Evolutionary conservation across 2,113 vertebrate genomes (phyloP).

Genomic region (Pelodiscus sinensis): DNA sequence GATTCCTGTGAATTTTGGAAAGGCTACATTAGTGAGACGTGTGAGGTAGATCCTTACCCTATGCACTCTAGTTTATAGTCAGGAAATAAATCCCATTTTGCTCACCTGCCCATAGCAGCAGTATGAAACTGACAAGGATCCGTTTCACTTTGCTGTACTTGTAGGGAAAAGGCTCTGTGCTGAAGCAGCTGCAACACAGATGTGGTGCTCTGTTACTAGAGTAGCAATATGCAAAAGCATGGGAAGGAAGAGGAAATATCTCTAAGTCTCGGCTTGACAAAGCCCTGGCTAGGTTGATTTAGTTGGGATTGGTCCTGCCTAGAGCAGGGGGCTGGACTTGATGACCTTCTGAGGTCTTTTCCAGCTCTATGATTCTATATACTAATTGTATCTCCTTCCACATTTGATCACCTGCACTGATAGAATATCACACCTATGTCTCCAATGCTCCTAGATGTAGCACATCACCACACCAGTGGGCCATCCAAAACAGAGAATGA

Average conservation of each 20-base stretch:
- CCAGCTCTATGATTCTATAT: no score
- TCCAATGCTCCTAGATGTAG: not conserved
- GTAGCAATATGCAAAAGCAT: not conserved
- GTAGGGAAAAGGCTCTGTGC: not conserved
- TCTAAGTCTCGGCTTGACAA: no score
- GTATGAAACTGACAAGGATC: not conserved
- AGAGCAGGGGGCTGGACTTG: no score
- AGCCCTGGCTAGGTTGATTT: no score
- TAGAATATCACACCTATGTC: not conserved
- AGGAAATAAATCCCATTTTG: not conserved
- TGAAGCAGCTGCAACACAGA: not conserved
- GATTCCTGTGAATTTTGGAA: not conserved
- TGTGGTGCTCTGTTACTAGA: not conserved
- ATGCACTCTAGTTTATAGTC: not conserved
- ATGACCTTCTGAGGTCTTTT: no score
- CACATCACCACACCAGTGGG: not conserved
- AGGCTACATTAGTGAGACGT: not conserved
- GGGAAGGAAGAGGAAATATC: not conserved
- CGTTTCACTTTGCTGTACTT: not conserved
- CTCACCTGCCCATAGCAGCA: not conserved
- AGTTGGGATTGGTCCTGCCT: no score
- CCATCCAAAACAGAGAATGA: not conserved
- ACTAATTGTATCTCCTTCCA: not conserved
- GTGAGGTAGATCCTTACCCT: not conserved
- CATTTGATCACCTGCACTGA: not conserved